A percentile compares a stretch with the other conserved stretches of the same genome.
Conservation (phyloP, 2,888 invertebrate genomes). For the Napeogenes sylphis region DNA sequence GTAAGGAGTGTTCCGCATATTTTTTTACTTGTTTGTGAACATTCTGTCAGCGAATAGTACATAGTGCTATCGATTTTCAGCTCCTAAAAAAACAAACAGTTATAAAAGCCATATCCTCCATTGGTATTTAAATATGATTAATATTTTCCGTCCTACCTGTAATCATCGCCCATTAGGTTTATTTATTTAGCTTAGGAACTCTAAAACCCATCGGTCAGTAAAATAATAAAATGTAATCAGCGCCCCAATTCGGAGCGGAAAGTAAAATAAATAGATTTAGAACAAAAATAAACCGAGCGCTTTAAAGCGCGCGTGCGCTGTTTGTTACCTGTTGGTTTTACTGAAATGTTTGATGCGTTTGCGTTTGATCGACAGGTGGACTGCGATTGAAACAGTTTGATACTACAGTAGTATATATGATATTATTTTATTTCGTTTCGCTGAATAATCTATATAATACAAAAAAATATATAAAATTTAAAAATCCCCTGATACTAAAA, state of each 20-base stretch:
- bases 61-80: no score
- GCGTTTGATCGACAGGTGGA: constrained; percentile 60
- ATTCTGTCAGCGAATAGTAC: background rate
- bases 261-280: constrained; percentile 63
- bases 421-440: no score
- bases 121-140: no score
- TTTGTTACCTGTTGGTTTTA: constrained; percentile 72
- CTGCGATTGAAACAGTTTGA: constrained; percentile 35
- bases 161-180: background rate
- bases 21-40: background rate
- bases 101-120: no score
- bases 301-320: constrained; percentile 47
- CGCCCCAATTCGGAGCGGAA: constrained; percentile 40
- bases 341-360: constrained; percentile 70
- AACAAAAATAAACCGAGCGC: constrained; percentile 59
- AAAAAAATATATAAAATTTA: no score
- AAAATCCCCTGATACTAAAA: no score
- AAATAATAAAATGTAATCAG: constrained; percentile 67
- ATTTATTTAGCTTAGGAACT: constrained; percentile 21
- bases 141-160: background rate
- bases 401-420: constrained; percentile 32
- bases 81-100: no score
- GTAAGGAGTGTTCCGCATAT: constrained; percentile 4
- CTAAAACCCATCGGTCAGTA: constrained; percentile 32
- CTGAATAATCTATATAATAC: no score